These are phyloP conservation scores for Drosophila simulans DNA, from an alignment of 1,140 invertebrate species.

Conservation along the genomic window DNA sequence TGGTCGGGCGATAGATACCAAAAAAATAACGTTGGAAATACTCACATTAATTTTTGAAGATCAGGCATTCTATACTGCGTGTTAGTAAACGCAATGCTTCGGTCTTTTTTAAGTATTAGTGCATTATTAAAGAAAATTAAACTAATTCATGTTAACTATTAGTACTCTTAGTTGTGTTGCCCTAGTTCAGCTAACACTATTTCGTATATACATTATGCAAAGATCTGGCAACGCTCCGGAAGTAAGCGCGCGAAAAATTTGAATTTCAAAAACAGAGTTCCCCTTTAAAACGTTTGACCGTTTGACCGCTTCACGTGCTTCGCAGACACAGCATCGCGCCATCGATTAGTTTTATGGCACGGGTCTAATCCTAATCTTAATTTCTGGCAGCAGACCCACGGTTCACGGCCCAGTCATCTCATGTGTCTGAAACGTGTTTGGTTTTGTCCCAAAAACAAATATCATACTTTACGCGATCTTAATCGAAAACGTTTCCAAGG, in stretches of 20 bases:
- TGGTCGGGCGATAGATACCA: neutral
- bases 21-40: neutral
- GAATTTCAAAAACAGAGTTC: neutral
- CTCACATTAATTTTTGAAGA: neutral
- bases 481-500: conserved; percentile 40
- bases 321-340: conserved; percentile 20
- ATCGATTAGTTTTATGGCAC: conserved; percentile 7
- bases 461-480: conserved; percentile 26
- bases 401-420: conserved; percentile 23
- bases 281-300: conserved; percentile 1
- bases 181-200: too few species aligned
- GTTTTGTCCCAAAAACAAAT: conserved; percentile 27
- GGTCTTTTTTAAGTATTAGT: neutral
- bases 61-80: neutral
- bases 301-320: conserved; percentile 21
- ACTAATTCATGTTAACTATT: too few species aligned
- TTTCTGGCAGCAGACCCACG: conserved; percentile 9
- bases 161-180: too few species aligned
- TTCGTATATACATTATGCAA: neutral
- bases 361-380: conserved; percentile 12
- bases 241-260: neutral
- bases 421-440: conserved; percentile 37
- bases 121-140: too few species aligned
- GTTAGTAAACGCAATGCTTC: neutral
- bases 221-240: neutral